Conservation (phyloP, 37 sponge, comb jelly and placozoan species). For the Spongilla lacustris region DNA sequence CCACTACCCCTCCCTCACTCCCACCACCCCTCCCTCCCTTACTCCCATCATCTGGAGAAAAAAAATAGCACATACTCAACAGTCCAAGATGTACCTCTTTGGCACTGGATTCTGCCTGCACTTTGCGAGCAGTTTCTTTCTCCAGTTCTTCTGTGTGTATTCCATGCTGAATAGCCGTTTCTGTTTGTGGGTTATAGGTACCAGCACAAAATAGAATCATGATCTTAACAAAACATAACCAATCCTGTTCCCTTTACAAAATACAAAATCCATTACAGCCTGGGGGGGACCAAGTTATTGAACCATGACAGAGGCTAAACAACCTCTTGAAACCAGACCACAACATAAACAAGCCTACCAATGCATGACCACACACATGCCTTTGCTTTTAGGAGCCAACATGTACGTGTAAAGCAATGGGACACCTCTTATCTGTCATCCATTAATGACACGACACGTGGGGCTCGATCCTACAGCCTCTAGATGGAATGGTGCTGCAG, state of each 20-base stretch:
- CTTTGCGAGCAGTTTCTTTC: background rate
- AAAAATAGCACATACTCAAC: too few species aligned
- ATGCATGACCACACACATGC: too few species aligned
- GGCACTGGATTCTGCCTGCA: background rate
- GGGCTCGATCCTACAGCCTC: too few species aligned
- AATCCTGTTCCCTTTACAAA: too few species aligned
- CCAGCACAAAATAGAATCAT: background rate
- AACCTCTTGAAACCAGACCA: background rate
- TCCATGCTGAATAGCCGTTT: background rate
- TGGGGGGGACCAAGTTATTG: background rate
- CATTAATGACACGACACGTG: too few species aligned
- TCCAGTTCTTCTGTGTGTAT: background rate
- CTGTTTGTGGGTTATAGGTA: background rate
- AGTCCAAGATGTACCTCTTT: background rate
- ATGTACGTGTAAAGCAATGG: too few species aligned
- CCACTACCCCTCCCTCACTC: background rate
- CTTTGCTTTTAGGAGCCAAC: too few species aligned
- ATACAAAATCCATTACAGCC: background rate
- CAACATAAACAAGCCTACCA: background rate
- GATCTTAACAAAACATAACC: too few species aligned
- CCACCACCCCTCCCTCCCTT: background rate
- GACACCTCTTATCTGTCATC: too few species aligned
- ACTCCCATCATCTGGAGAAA: too few species aligned
- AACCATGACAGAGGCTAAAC: background rate
- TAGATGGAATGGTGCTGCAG: too few species aligned